Evolutionary conservation across 37 sponge, comb jelly and placozoan species (phyloP), one percentile per base, ranked within the genome.

Genomic region (Chondrilla cf. caribensis): DNA sequence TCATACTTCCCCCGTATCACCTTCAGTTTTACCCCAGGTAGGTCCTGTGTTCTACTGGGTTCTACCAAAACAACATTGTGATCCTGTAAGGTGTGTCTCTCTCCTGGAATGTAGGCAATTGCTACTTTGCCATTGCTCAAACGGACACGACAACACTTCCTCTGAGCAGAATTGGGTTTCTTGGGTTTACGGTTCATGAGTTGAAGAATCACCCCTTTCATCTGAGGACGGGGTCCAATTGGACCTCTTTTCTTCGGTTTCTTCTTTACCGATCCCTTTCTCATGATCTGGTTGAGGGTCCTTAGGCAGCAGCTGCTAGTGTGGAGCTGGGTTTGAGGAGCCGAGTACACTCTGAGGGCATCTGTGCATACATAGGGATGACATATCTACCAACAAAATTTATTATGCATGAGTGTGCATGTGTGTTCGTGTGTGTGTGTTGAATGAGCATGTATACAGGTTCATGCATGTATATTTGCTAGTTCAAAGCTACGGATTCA

Each of bases 131-230:
- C 94, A 35, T 89, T 95, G 38, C 83, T 89, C 11, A 95, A 76
- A 2, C 94, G 81, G 0, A 95, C 94, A 1, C 86, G 85, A 36
- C 87, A 87, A 60, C 92, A 90, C 72, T 89, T 95, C 17, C 95
- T 39, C 54, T 95, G 90, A 54, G 90, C 95, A 37, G 95, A 95
- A 58, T 95, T 95, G 11, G 95, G 95, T 54, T 95, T 95, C 79
- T 81, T 92, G 3, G 95, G 95, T 26, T 83, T 88, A 1, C 90
- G 80, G 2, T 64, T 83, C 32, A 95, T 41, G 9, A 64, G 40
- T 35, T 92, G 84, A 28, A 91, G 54, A 0, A 95, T 80, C 17
- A 95, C 83, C 3, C 93, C 83, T 19, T 35, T 43, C 51, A 83
- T 72, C 58, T 92, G 90, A 2, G 90, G 93, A 15, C 65, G 54